phyloP scores from a whole-genome alignment of 2,797 vertebrate species.

The Lindbergichthys nudifrons region DNA sequence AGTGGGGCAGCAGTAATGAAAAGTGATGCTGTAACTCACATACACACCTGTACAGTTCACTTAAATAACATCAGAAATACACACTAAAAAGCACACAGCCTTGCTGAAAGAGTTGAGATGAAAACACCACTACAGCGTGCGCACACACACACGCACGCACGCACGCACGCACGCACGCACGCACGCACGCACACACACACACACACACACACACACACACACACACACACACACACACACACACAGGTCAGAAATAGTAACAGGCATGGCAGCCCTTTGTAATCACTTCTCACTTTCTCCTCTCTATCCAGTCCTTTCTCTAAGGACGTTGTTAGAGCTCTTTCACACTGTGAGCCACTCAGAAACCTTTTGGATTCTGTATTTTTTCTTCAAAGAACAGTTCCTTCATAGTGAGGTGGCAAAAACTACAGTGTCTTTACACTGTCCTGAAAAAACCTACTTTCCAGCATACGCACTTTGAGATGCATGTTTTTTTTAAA shows the following conservation, averaged over 20 bases:
- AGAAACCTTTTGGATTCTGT: conserved; percentile 4
- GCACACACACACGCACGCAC: background rate
- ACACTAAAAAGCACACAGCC: conserved; percentile 2
- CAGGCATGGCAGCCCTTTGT: background rate
- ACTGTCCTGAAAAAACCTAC: conserved; percentile 23
- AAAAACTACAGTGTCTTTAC: conserved; percentile 18
- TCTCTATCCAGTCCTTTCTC: conserved; percentile 15
- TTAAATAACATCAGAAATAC: background rate
- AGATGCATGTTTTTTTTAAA: conserved; percentile 1
- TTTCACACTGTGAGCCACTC: conserved; percentile 25
- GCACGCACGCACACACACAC: too few species aligned
- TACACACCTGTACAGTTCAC: conserved; percentile 22
- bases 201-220: background rate
- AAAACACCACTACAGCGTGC: background rate
- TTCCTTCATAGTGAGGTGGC: conserved; percentile 12
- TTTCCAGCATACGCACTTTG: background rate
- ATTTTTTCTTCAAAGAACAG: conserved; percentile 1
- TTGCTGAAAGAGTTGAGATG: background rate
- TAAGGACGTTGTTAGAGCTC: conserved; percentile 22
- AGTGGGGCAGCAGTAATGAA: conserved; percentile 34
- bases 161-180: too few species aligned
- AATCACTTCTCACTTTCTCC: conserved; percentile 11
- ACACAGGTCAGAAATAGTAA: conserved; percentile 1
- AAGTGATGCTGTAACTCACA: conserved; percentile 47
- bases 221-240: background rate